Evolutionary conservation across 2,888 invertebrate genomes (phyloP).

Genomic region (Drosophila peninsularis): DNA sequence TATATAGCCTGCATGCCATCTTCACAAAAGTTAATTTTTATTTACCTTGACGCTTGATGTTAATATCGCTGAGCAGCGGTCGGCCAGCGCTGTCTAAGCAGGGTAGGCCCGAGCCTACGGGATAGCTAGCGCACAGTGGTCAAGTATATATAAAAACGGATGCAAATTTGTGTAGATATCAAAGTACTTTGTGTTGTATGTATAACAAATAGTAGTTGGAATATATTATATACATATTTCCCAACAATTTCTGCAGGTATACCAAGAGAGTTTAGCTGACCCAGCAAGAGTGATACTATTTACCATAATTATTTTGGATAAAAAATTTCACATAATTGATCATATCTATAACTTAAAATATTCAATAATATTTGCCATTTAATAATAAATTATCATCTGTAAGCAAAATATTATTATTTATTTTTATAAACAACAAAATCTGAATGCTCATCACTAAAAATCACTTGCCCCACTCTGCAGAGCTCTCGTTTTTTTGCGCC

Average conservation of each 20-base stretch:
- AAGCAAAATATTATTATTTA: background rate
- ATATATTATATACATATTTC: background rate
- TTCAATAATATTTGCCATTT: background rate
- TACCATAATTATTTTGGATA: background rate
- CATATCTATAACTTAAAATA: rapidly evolving
- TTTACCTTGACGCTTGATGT: conserved; percentile 68
- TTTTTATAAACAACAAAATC: too few species aligned
- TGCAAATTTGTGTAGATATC: too few species aligned
- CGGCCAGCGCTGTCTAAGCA: conserved; percentile 38
- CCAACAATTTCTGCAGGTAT: background rate
- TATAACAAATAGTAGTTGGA: background rate
- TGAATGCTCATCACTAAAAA: too few species aligned
- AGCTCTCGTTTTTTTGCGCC: conserved; percentile 43
- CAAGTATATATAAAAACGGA: too few species aligned
- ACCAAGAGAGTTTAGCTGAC: background rate
- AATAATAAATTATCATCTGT: background rate
- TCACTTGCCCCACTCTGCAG: conserved; percentile 25
- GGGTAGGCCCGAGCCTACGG: conserved; percentile 24
- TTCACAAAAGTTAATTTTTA: conserved; percentile 65
- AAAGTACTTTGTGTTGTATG: too few species aligned
- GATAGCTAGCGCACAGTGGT: conserved; percentile 36
- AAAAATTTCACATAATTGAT: too few species aligned
- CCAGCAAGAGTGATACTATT: background rate
- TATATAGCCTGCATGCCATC: conserved; percentile 34
- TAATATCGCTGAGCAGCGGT: conserved; percentile 67